Evolutionary conservation across 2,888 invertebrate species (phyloP), one percentile per base, ranked within the genome.

Genomic region (Tinea semifulvella): DNA sequence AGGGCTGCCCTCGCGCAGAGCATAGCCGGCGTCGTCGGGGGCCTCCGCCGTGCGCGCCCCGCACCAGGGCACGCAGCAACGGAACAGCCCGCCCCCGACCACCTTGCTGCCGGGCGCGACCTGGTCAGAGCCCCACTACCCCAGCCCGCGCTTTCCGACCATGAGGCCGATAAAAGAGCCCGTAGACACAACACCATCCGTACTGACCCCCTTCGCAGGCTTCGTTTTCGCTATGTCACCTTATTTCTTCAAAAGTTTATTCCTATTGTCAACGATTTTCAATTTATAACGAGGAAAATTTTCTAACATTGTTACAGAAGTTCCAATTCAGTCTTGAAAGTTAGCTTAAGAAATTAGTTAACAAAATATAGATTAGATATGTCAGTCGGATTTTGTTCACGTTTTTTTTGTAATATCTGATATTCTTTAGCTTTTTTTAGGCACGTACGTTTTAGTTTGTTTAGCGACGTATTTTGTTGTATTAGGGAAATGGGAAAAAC

Each of bases 1-100:
- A 28, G 76, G 75, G 57, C 71, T 81, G 58, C 73, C 75, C 50
- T 76, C 80, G 48, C 68, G 64, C 48, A 79, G 63, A 52, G 76
- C 76, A 68, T 75, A 65, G 54, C 69, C 69, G 60, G 84, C 84
- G 69, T 85, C 80, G 80, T 72, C 67, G 61, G 77, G 79, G 79
- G 86, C 83, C 75, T 84, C 75, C 79, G 88, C 86, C 85, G 86
- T 84, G 87, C 80, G 80, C 80, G 80, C 80, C 79, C 88, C 88
- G 85, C 89, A 88, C 87, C 88, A 89, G 85, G 89, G 89, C 87
- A 89, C 85, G 85, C 89, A 89, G 84, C 89, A 89, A 85, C 88
- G 88, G 87, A 89, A 89, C 83, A 88, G 87, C 85, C 86, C 86
- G 70, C 86, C 85, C 84, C 88, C 86, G 71, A 86, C 86, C 86